Percentiles rank a stretch among this genome's conserved stretches.
Conservation (phyloP, 2,888 invertebrate species). For the Spatulosminthurus flaviceps region DNA sequence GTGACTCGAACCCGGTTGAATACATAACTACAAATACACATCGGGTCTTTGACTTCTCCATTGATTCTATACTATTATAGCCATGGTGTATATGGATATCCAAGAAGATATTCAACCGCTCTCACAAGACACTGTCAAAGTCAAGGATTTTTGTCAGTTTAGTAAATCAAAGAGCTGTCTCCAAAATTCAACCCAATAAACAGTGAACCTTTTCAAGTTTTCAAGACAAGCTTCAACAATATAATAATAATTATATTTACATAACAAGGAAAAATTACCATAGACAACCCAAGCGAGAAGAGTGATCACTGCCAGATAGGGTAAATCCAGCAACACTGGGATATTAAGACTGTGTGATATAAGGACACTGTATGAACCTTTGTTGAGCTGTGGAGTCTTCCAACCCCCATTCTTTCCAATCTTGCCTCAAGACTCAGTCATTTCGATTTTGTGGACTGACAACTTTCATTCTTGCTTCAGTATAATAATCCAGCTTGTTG, state of each 20-base stretch:
- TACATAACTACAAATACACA: no score
- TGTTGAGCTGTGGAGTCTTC: background rate
- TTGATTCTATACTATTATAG: no score
- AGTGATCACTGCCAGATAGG: background rate
- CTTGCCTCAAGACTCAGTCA: background rate
- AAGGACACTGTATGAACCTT: background rate
- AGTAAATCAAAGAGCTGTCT: no score
- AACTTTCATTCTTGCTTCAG: background rate
- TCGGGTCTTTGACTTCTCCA: no score
- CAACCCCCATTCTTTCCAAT: background rate
- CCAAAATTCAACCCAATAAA: background rate
- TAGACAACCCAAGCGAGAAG: background rate
- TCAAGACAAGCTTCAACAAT: no score
- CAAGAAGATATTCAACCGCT: no score
- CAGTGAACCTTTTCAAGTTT: background rate
- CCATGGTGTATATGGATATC: no score
- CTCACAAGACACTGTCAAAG: no score
- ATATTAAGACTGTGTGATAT: no score
- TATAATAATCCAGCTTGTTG: background rate
- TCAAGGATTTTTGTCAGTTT: no score
- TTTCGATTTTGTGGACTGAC: background rate
- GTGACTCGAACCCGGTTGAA: no score
- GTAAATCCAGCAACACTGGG: no score
- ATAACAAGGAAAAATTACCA: background rate
- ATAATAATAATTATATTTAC: background rate